These are phyloP conservation scores for Neoitamus cyanurus DNA, from an alignment of 2,888 invertebrate species.

Conservation along the genomic window DNA sequence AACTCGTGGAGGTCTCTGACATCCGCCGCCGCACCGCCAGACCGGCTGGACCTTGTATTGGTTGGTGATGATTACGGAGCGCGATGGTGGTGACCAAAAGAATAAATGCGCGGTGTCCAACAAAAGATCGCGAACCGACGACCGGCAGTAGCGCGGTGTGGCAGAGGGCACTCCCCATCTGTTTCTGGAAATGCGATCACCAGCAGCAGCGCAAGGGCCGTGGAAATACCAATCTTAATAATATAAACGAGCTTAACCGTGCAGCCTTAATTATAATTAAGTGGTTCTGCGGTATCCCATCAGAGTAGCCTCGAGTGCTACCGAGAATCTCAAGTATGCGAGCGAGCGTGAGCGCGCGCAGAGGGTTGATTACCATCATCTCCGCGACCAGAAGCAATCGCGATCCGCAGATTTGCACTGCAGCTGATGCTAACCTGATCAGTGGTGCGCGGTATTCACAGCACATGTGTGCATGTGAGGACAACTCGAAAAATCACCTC, in stretches of 20 bases:
- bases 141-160: neutral
- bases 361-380: conserved; percentile 15
- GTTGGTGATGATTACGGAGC: neutral
- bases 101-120: conserved; percentile 3
- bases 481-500: conserved; percentile 46
- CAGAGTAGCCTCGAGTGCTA: conserved; percentile 11
- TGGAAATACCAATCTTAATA: conserved; percentile 42
- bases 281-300: conserved; percentile 41
- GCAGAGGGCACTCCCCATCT: conserved; percentile 18
- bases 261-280: conserved; percentile 51
- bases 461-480: conserved; percentile 7
- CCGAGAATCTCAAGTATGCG: neutral
- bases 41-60: neutral
- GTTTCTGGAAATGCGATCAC: conserved; percentile 16
- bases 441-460: neutral
- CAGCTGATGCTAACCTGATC: neutral
- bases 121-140: neutral
- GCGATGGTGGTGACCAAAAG: neutral
- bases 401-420: neutral
- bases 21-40: neutral
- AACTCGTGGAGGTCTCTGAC: conserved; percentile 1
- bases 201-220: neutral
- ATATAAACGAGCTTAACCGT: conserved; percentile 44
- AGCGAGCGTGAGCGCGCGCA: neutral
- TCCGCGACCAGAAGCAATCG: neutral